phyloP scores from a whole-genome alignment of 2,797 vertebrate species.

The Corythornis leucogaster region DNA sequence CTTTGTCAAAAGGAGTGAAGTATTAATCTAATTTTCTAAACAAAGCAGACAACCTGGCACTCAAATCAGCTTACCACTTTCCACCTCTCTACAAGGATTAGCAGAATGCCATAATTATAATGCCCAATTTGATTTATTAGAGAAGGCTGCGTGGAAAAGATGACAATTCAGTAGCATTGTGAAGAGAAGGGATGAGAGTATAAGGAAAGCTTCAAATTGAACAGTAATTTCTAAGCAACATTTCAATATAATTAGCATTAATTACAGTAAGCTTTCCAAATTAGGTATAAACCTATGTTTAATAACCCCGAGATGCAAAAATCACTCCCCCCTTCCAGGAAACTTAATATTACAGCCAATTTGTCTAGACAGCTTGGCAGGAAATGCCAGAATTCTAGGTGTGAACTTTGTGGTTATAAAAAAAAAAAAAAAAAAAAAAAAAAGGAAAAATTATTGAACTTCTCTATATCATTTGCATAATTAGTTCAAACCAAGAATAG shows the following conservation, averaged over 20 bases:
- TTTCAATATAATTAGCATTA: constrained; percentile 60
- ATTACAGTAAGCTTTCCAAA: constrained; percentile 61
- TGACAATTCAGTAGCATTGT: constrained; percentile 33
- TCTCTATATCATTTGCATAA: constrained; percentile 24
- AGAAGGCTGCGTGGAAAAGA: constrained; percentile 27
- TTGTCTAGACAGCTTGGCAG: constrained; percentile 63
- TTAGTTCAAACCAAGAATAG: constrained; percentile 35
- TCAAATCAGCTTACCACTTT: constrained; percentile 61
- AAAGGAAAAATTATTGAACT: constrained; percentile 11
- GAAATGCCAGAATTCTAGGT: constrained; percentile 45
- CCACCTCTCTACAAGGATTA: constrained; percentile 60
- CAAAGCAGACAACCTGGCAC: constrained; percentile 69
- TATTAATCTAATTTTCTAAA: constrained; percentile 63
- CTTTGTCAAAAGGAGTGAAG: constrained; percentile 47
- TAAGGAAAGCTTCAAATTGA: constrained; percentile 43
- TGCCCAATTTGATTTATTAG: constrained; percentile 69
- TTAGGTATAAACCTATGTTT: constrained; percentile 39
- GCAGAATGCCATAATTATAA: constrained; percentile 65
- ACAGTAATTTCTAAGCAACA: constrained; percentile 38
- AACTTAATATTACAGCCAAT: constrained; percentile 23
- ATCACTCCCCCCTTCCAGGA: constrained; percentile 25
- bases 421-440: constrained; percentile 21
- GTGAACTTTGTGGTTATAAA: constrained; percentile 37
- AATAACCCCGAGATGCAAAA: constrained; percentile 47
- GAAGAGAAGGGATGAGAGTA: background rate